Conservation (phyloP, 1,140 invertebrate species). For the Drosophila elegans region DNA sequence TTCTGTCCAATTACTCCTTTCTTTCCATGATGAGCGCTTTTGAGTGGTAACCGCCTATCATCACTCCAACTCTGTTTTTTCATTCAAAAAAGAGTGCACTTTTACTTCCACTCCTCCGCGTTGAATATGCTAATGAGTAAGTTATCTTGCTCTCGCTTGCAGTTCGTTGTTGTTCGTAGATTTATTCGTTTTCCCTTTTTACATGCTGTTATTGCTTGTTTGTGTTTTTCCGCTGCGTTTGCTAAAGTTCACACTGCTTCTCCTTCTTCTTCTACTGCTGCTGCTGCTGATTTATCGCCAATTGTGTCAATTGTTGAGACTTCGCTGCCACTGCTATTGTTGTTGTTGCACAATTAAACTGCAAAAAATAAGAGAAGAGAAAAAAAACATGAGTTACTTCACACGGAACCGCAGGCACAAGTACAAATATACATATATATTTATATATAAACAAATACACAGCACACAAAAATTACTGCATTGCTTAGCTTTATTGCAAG, state of each 20-base stretch:
- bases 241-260: slow-evolving; percentile 42
- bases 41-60: neutral
- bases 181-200: slow-evolving; percentile 48
- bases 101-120: slow-evolving; percentile 19
- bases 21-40: no score
- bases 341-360: slow-evolving; percentile 76
- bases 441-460: neutral
- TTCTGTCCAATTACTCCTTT: neutral
- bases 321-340: slow-evolving; percentile 45
- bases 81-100: slow-evolving; percentile 31
- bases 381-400: slow-evolving; percentile 40
- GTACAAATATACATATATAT: neutral
- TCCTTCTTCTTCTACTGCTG: slow-evolving; percentile 15
- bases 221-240: slow-evolving; percentile 32
- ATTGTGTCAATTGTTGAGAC: slow-evolving; percentile 74
- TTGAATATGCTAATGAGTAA: slow-evolving; percentile 16
- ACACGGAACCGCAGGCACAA: slow-evolving; percentile 25
- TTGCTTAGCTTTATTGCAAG: slow-evolving; percentile 19
- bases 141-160: slow-evolving; percentile 3
- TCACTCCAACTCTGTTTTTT: slow-evolving; percentile 2
- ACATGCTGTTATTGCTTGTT: slow-evolving; percentile 28
- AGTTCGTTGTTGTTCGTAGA: slow-evolving; percentile 46
- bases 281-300: slow-evolving; percentile 75
- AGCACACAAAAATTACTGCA: slow-evolving; percentile 29
- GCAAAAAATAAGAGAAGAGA: slow-evolving; percentile 47